Percentiles rank a stretch among this genome's conserved stretches.
These are phyloP conservation scores for Hucho hucho DNA, from an alignment of 2,113 vertebrate genomes.

Conservation along the genomic window DNA sequence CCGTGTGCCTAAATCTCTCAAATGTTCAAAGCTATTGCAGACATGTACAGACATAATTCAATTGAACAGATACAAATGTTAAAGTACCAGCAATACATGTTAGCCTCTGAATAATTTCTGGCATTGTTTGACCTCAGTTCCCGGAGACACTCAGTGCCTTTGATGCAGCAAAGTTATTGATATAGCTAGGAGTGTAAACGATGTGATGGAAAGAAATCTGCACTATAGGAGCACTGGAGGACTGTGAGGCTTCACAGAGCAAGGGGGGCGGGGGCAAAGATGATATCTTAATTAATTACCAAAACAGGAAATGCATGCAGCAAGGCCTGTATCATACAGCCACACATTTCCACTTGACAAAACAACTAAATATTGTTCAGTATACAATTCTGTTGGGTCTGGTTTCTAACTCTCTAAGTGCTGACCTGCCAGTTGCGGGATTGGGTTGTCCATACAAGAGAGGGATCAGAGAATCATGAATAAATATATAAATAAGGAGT, in stretches of 20 bases:
- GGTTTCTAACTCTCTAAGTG: constrained; percentile 29
- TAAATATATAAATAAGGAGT: constrained; percentile 52
- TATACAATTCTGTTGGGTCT: constrained; percentile 10
- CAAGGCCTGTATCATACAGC: not conserved
- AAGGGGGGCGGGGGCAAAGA: not conserved
- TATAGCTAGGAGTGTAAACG: not conserved
- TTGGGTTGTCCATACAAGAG: constrained; percentile 31
- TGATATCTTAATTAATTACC: not conserved
- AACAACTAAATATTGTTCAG: constrained; percentile 4
- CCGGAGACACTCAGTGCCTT: constrained; percentile 27
- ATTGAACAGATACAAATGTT: constrained; percentile 32
- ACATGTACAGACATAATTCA: constrained; percentile 20
- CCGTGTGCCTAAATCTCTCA: constrained; percentile 11
- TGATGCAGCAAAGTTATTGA: constrained; percentile 18
- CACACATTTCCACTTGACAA: constrained; percentile 6
- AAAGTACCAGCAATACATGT: constrained; percentile 4
- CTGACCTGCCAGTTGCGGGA: constrained; percentile 39
- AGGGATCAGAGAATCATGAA: constrained; percentile 50
- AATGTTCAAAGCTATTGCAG: constrained; percentile 5
- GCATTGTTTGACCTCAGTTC: constrained; percentile 33
- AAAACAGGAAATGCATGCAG: not conserved
- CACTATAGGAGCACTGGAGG: not conserved
- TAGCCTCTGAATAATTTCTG: too few species aligned
- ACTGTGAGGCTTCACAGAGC: not conserved
- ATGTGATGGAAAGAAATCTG: constrained; percentile 20